Percentiles rank a stretch among this genome's conserved stretches.
Evolutionary conservation across 2,113 vertebrate genomes (phyloP).

Genomic region (Gorsachius goisagi): DNA sequence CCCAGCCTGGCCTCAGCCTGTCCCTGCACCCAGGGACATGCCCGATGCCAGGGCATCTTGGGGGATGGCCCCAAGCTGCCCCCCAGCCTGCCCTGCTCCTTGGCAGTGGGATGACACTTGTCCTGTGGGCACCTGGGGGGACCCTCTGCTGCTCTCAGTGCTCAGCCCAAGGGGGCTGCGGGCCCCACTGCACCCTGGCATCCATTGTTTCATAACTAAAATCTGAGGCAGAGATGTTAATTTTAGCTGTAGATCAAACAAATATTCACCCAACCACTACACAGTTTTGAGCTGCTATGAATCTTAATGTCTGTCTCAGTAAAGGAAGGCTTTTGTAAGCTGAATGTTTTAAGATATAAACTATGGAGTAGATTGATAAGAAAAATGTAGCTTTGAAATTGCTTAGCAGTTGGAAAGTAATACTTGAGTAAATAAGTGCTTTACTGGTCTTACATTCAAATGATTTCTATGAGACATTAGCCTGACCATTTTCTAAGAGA

Average conservation of each 20-base stretch:
- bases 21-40: background rate
- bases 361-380: background rate
- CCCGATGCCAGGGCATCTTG: fast-evolving
- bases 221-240: background rate
- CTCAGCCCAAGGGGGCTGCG: background rate
- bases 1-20: background rate
- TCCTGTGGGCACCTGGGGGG: fast-evolving
- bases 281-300: background rate
- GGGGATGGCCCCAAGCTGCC: too few species aligned
- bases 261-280: background rate
- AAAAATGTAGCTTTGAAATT: background rate
- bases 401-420: background rate
- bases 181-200: background rate
- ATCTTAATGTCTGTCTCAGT: background rate
- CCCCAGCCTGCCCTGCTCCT: background rate
- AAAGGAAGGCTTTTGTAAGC: background rate
- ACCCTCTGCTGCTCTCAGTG: background rate
- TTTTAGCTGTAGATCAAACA: background rate
- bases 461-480: background rate
- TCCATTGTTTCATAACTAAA: background rate
- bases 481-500: background rate
- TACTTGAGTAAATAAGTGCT: background rate
- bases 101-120: too few species aligned
- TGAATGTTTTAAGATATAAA: background rate
- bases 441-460: background rate